These are phyloP conservation scores for Drepana falcataria DNA, from an alignment of 2,888 invertebrate species.

Conservation along the genomic window DNA sequence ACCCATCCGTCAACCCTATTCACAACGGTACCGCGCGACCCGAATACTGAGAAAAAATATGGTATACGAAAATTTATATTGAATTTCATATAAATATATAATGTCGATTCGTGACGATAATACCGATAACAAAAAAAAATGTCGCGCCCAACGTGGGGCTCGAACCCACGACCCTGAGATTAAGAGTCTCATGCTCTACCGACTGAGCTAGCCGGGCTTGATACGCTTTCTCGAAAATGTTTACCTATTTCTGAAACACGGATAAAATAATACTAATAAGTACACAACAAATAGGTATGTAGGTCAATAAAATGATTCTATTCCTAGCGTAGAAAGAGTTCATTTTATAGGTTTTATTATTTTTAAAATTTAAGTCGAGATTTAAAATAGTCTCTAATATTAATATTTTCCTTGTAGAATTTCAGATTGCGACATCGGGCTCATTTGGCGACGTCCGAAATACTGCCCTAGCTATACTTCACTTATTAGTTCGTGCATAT, in stretches of 20 bases:
- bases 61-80: constrained; percentile 3
- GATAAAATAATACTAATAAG: not conserved
- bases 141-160: constrained; percentile 80
- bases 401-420: no score
- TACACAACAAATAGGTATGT: no score
- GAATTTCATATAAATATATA: constrained; percentile 25
- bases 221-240: not conserved
- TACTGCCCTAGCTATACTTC: no score
- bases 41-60: constrained; percentile 29
- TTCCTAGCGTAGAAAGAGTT: no score
- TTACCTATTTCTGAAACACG: constrained; percentile 4
- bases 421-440: no score
- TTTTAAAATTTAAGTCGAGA: no score
- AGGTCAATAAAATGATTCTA: no score
- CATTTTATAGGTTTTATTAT: no score
- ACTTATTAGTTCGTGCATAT: no score
- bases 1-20: constrained; percentile 52
- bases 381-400: no score
- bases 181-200: constrained; percentile 82
- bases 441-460: no score
- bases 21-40: constrained; percentile 43
- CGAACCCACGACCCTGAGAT: constrained; percentile 83
- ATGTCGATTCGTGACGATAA: constrained; percentile 2
- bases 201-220: constrained; percentile 78
- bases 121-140: constrained; percentile 21